Conservation (phyloP, 2,113 vertebrate species). For the Pyxicephalus adspersus region DNA sequence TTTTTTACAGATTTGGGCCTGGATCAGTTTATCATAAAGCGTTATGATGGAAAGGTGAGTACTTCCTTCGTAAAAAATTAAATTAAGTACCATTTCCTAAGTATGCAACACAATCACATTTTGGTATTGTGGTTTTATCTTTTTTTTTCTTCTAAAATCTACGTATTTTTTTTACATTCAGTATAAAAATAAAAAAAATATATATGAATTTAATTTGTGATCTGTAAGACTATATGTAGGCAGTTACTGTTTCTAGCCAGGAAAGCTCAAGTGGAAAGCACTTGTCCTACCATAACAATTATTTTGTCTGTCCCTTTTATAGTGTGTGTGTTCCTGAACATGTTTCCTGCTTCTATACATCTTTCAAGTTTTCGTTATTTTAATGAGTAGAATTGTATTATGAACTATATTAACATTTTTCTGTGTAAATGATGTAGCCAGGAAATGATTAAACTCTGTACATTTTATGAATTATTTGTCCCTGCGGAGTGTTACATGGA, state of each 20-base stretch:
- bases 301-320: too few relatives aligned
- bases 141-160: conserved; percentile 12
- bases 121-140: conserved; percentile 15
- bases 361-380: background rate
- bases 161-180: background rate
- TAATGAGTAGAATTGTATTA: background rate
- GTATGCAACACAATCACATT: too few relatives aligned
- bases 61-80: background rate
- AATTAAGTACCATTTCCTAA: too few relatives aligned
- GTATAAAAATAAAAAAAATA: too few relatives aligned
- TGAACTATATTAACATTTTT: background rate
- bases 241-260: too few relatives aligned
- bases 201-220: too few relatives aligned
- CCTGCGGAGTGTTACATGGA: conserved; percentile 12
- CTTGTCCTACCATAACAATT: too few relatives aligned
- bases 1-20: conserved; percentile 84
- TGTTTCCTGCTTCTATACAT: too few relatives aligned
- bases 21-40: conserved; percentile 94
- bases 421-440: background rate
- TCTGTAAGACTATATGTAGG: too few relatives aligned
- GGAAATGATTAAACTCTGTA: background rate
- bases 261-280: too few relatives aligned
- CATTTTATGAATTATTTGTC: conserved; percentile 12
- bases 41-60: conserved; percentile 97
- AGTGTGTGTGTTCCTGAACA: too few relatives aligned